phyloP scores from a whole-genome alignment of 1,140 invertebrate genomes.

The Macrocentrus cingulum region DNA sequence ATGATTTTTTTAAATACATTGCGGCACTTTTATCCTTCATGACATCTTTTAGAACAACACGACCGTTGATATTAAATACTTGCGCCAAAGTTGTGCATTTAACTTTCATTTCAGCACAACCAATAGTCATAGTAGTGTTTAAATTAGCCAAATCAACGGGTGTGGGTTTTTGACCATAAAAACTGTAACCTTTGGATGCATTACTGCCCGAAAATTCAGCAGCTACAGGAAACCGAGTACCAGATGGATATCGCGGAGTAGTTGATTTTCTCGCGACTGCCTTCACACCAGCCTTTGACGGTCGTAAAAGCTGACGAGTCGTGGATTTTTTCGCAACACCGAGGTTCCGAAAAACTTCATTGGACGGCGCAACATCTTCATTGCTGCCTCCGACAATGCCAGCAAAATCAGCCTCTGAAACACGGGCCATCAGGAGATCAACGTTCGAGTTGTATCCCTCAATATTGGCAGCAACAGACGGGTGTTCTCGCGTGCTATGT shows the following conservation, averaged over 20 bases:
- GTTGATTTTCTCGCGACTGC: conserved; percentile 53
- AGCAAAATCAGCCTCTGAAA: conserved; percentile 12
- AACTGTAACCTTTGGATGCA: conserved; percentile 32
- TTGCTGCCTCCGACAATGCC: not conserved
- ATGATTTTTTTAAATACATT: not conserved
- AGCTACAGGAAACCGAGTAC: conserved; percentile 20
- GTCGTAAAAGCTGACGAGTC: conserved; percentile 30
- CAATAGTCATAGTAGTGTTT: conserved; percentile 47
- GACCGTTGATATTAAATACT: conserved; percentile 48
- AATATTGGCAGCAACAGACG: conserved; percentile 36
- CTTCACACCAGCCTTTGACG: conserved; percentile 32
- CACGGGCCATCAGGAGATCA: conserved; percentile 30
- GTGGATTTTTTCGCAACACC: conserved; percentile 52
- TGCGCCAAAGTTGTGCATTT: conserved; percentile 45
- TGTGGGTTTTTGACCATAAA: conserved; percentile 38
- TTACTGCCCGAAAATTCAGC: too few relatives aligned
- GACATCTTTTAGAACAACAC: conserved; percentile 21
- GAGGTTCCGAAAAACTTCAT: conserved; percentile 22
- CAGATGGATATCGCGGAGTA: conserved; percentile 40
- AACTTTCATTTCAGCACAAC: conserved; percentile 45
- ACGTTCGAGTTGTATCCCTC: conserved; percentile 37
- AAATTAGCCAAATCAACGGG: conserved; percentile 40
- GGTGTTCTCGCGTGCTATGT: conserved; percentile 37
- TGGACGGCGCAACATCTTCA: conserved; percentile 7
- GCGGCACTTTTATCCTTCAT: conserved; percentile 2